Base-by-base conservation (phyloP, 2,797 vertebrate species). In the Arctocebus calabarensis region DNA sequence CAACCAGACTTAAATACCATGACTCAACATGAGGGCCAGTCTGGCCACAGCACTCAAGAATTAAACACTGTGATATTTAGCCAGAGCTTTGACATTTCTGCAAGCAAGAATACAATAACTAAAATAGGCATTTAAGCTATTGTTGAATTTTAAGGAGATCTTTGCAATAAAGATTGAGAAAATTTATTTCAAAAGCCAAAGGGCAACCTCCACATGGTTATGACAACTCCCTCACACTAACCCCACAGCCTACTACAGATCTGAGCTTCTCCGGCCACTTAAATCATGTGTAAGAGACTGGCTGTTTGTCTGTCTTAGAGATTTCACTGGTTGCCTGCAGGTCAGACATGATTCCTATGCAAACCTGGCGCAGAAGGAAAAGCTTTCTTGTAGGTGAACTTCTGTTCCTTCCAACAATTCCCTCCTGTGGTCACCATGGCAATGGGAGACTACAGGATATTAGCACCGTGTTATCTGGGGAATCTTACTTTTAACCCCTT, bases 191-290 rank as follows among this genome's bases (percentile, higher is more conserved):
- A 43, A 32, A 66, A 77, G 27, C 19, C 5, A 22, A 61, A 79
- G 59, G 13, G 25, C 22, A 22, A 11, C 45, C 20, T 52, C 43
- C 27, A 9, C 34, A 6, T 32, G 62, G 13, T 16, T n/a, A 0
- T 14, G 45, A 32, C 0, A 0, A 22, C n/a, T 34, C 22, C 1
- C 52, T 40, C 20, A 12, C 0, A 2, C 68, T 22, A 29, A 4
- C 57, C 0, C 7, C 48, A 23, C 1, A 0, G 34, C 32, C 62
- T 77, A 57, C 37, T 29, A 1, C 8, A 23, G 13, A 22, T 19
- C 34, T 27, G 3, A 0, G 0, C 37, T 55, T 40, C 68, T 75
- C 27, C 59, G n/a, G 59, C 66, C n/a, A 9, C n/a, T 40, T 61
- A 74, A 40, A 45, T 19, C 45, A 61, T 10, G 34, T 22, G 22